Evolutionary conservation across 2,113 vertebrate species (phyloP).

Genomic region (Poicephalus gulielmi): DNA sequence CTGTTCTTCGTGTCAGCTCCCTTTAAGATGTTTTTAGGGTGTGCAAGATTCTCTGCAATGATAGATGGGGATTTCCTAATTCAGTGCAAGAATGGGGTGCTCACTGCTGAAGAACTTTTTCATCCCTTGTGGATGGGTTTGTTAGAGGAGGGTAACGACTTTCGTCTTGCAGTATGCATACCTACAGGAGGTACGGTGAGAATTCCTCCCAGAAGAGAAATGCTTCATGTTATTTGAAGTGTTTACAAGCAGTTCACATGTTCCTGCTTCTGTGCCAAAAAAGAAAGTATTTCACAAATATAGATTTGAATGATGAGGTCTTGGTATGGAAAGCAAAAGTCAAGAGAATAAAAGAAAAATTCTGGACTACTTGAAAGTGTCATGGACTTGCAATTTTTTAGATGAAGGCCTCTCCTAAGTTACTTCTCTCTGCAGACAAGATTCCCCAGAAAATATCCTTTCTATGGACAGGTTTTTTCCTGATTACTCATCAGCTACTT

Average conservation of each 20-base stretch:
- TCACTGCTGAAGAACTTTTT: neutral
- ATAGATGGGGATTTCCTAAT: neutral
- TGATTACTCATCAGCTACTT: neutral
- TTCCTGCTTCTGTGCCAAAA: neutral
- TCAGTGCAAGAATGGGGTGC: neutral
- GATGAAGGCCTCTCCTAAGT: neutral
- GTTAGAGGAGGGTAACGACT: neutral
- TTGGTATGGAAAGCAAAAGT: neutral
- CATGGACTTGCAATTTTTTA: neutral
- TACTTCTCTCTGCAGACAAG: neutral
- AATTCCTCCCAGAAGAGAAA: neutral
- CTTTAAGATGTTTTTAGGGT: neutral
- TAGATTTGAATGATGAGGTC: neutral
- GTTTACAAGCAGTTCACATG: neutral
- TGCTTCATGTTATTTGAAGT: neutral
- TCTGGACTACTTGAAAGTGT: neutral
- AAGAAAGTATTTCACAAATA: neutral
- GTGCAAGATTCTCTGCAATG: neutral
- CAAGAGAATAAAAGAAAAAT: neutral
- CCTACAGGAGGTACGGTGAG: neutral
- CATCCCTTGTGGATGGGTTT: neutral
- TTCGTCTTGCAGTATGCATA: neutral
- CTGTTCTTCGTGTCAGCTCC: neutral
- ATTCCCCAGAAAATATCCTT: neutral
- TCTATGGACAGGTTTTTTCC: neutral